Conservation (phyloP, 1,140 invertebrate species). For the Drosophila serrata region DNA sequence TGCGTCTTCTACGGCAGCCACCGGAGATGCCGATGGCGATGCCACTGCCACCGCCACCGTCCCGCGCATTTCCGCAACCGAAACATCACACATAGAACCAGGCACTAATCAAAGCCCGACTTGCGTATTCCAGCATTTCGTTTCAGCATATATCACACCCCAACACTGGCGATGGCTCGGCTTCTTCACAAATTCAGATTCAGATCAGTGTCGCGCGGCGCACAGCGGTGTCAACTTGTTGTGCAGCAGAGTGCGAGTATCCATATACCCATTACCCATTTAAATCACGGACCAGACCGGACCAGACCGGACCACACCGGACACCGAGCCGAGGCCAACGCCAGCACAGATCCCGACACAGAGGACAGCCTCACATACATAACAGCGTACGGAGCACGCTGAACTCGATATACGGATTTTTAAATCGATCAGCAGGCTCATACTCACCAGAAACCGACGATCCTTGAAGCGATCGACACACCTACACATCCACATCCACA, state of each 20-base stretch:
- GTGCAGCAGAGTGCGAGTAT: conserved; percentile 41
- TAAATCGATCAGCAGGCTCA: background rate
- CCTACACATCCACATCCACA: background rate
- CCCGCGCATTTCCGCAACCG: conserved; percentile 12
- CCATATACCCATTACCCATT: conserved; percentile 4
- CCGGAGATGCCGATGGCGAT: conserved; percentile 6
- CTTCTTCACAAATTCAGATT: conserved; percentile 50
- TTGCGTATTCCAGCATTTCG: conserved; percentile 51
- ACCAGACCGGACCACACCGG: background rate
- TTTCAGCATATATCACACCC: conserved; percentile 35
- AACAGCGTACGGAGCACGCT: background rate
- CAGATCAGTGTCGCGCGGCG: conserved; percentile 70
- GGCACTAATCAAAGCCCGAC: conserved; percentile 60
- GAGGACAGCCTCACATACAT: conserved; percentile 2
- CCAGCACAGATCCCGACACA: conserved; percentile 1
- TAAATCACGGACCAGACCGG: background rate
- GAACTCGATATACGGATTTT: background rate
- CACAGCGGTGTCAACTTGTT: conserved; percentile 59
- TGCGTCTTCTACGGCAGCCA: conserved; percentile 16
- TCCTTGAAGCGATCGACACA: background rate
- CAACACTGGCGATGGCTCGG: conserved; percentile 41
- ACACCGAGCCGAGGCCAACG: background rate
- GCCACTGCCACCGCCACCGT: background rate
- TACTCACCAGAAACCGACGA: background rate
- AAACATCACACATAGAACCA: conserved; percentile 1